phyloP scores from a whole-genome alignment of 2,113 vertebrate species.

The Uria aalge region DNA sequence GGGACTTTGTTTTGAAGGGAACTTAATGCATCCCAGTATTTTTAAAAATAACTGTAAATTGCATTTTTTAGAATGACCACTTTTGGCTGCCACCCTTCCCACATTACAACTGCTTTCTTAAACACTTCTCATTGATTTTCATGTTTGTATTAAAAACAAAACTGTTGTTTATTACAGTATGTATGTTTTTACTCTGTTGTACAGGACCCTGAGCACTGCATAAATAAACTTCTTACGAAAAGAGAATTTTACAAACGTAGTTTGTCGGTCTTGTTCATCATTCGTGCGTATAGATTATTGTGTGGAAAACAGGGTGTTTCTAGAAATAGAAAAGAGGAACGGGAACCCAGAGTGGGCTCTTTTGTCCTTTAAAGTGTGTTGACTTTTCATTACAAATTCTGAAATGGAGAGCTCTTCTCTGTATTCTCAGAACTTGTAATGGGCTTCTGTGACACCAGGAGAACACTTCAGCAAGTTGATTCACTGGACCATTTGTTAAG shows the following conservation, averaged over 20 bases:
- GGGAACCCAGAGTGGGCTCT: background rate
- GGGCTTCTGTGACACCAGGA: background rate
- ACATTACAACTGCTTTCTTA: constrained; percentile 1
- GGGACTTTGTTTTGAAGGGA: background rate
- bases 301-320: background rate
- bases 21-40: background rate
- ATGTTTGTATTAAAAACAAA: constrained; percentile 16
- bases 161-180: constrained; percentile 1
- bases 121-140: background rate
- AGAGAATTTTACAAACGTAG: background rate
- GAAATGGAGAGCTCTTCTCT: background rate
- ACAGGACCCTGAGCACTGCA: constrained; percentile 43
- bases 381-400: background rate
- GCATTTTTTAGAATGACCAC: background rate
- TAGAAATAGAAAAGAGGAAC: background rate
- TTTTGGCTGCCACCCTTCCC: background rate
- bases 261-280: background rate
- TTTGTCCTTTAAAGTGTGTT: background rate
- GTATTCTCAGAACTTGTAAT: background rate
- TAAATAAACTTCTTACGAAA: constrained; percentile 64
- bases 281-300: background rate
- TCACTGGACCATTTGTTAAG: background rate
- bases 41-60: background rate
- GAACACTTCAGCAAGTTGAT: background rate
- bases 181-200: constrained; percentile 51